These are phyloP conservation scores for Trachelus tabidus DNA, from an alignment of 2,888 invertebrate genomes.

Conservation along the genomic window DNA sequence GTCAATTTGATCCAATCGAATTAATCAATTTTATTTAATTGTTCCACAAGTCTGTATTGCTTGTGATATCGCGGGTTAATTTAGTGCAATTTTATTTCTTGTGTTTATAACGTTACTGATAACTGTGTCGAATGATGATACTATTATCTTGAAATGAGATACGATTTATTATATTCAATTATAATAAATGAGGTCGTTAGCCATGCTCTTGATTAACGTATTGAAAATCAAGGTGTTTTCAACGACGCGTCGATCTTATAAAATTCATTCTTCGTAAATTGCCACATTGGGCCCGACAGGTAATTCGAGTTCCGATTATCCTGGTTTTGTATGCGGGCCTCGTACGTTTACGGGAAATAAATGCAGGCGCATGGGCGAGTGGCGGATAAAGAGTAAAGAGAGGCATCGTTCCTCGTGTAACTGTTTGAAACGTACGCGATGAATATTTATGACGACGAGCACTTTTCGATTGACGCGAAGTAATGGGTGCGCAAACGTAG, in stretches of 20 bases:
- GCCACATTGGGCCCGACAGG: background rate
- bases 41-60: background rate
- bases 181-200: background rate
- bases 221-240: background rate
- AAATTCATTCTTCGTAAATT: background rate
- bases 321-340: background rate
- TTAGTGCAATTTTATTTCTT: background rate
- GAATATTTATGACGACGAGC: slow-evolving; percentile 3
- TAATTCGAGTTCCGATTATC: background rate
- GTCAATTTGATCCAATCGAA: background rate
- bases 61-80: background rate
- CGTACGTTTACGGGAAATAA: background rate
- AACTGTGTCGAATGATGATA: background rate
- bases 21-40: background rate
- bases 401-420: background rate
- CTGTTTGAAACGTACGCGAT: slow-evolving; percentile 3
- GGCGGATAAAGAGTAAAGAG: background rate
- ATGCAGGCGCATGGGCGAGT: background rate
- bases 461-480: background rate
- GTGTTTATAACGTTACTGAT: background rate
- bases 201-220: background rate
- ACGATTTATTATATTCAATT: background rate
- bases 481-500: background rate
- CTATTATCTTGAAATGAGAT: background rate
- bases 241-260: background rate